A percentile compares a stretch with the other conserved stretches of the same genome.
These are phyloP conservation scores for Glaucidium brasilianum DNA, from an alignment of 2,113 vertebrate species.

Conservation along the genomic window DNA sequence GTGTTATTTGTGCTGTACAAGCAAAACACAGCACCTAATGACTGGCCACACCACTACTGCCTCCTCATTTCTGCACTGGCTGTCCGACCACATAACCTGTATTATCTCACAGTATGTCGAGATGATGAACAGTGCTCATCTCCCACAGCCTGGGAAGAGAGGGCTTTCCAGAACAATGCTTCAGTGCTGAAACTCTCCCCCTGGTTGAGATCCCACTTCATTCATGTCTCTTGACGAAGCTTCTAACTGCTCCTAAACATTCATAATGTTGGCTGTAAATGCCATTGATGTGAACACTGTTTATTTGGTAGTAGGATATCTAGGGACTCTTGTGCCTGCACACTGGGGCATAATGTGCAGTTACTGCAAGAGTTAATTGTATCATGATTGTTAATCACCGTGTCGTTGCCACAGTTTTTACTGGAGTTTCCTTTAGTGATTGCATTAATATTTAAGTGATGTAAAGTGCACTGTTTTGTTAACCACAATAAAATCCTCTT, in stretches of 20 bases:
- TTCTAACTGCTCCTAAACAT: neutral
- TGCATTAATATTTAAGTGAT: neutral
- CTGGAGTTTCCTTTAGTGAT: neutral
- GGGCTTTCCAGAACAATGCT: neutral
- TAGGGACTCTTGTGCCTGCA: neutral
- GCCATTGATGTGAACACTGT: neutral
- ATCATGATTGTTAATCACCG: neutral
- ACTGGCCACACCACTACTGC: neutral
- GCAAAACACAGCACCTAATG: neutral
- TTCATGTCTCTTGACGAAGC: neutral
- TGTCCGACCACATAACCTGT: neutral
- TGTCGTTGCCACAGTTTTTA: neutral
- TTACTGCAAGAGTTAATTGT: conserved; percentile 33
- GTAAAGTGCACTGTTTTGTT: neutral
- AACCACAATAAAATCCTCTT: neutral
- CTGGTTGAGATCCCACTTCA: neutral
- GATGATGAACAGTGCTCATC: neutral
- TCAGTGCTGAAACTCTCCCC: neutral
- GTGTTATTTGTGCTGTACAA: neutral
- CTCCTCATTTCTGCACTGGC: neutral
- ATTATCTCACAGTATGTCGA: neutral
- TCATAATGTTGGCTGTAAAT: neutral
- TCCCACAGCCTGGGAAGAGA: neutral
- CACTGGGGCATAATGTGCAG: neutral
- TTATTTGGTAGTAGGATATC: neutral